phyloP scores from a whole-genome alignment of 2,797 vertebrate genomes.

The Spinibarbus caldwelli region DNA sequence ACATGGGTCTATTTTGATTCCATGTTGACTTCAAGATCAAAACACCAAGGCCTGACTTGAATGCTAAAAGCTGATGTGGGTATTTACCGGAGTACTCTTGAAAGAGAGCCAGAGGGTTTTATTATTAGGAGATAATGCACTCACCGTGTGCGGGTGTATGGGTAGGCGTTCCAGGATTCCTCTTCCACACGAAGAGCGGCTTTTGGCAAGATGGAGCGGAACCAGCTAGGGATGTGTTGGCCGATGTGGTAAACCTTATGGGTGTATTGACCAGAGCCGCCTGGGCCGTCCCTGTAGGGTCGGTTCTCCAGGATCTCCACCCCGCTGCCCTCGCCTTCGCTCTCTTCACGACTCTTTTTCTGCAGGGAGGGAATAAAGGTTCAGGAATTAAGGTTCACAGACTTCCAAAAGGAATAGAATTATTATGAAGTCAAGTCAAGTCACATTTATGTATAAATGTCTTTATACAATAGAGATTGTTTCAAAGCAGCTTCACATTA shows the following conservation, averaged over 20 bases:
- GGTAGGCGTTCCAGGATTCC: conserved; percentile 88
- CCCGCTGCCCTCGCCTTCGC: conserved; percentile 93
- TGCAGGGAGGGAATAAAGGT: conserved; percentile 75
- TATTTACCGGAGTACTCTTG: neutral
- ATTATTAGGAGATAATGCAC: neutral
- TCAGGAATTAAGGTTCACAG: neutral
- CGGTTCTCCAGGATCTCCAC: conserved; percentile 98
- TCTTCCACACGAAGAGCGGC: conserved; percentile 86
- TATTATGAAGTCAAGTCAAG: neutral
- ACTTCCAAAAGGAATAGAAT: neutral
- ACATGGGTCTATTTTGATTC: neutral
- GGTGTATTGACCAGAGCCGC: conserved; percentile 94
- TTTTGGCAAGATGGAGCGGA: conserved; percentile 89
- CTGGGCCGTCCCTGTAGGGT: conserved; percentile 93
- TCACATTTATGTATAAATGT: neutral
- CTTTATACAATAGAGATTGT: neutral
- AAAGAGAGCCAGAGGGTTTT: conserved; percentile 12
- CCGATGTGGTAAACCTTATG: conserved; percentile 99
- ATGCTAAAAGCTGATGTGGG: neutral
- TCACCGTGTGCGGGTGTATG: conserved; percentile 86
- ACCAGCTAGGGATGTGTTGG: conserved; percentile 99
- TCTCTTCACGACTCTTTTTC: conserved; percentile 99
- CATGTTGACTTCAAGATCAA: neutral
- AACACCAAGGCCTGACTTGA: neutral
- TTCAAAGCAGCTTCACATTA: neutral